Percentiles rank a stretch among this genome's conserved stretches.
Conservation (phyloP, 2,888 invertebrate genomes). For the Campoletis raptor region DNA sequence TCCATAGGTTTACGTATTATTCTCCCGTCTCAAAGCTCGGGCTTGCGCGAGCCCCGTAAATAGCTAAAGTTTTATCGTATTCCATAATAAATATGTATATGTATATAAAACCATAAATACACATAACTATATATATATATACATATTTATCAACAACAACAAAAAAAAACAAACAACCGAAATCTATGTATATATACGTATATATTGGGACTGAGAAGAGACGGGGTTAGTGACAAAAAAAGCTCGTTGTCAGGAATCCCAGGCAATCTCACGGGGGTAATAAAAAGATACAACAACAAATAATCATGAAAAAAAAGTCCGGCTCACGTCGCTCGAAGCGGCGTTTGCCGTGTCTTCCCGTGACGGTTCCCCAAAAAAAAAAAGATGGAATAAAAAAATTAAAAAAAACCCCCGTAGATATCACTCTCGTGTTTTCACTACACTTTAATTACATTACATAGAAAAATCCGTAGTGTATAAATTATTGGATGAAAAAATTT, state of each 20-base stretch:
- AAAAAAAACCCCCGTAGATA: conserved; percentile 66
- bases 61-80: conserved; percentile 58
- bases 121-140: conserved; percentile 31
- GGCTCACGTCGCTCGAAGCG: conserved; percentile 62
- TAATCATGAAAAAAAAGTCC: conserved; percentile 37
- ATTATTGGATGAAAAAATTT: conserved; percentile 44
- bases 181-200: conserved; percentile 62
- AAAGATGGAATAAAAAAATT: conserved; percentile 17
- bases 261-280: conserved; percentile 58
- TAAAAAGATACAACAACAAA: conserved; percentile 28
- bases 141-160: conserved; percentile 20
- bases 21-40: conserved; percentile 69
- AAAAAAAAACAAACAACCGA: conserved; percentile 6
- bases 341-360: conserved; percentile 61
- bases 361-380: conserved; percentile 49
- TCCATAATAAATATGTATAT: conserved; percentile 48
- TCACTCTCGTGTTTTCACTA: conserved; percentile 75
- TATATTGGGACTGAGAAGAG: conserved; percentile 63
- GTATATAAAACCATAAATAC: conserved; percentile 50
- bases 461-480: conserved; percentile 64
- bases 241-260: conserved; percentile 46
- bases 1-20: conserved; percentile 67
- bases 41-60: conserved; percentile 66
- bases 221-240: conserved; percentile 43
- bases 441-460: conserved; percentile 71